Evolutionary conservation across 2,113 vertebrate genomes (phyloP).

Genomic region (Lipophrys pholis): DNA sequence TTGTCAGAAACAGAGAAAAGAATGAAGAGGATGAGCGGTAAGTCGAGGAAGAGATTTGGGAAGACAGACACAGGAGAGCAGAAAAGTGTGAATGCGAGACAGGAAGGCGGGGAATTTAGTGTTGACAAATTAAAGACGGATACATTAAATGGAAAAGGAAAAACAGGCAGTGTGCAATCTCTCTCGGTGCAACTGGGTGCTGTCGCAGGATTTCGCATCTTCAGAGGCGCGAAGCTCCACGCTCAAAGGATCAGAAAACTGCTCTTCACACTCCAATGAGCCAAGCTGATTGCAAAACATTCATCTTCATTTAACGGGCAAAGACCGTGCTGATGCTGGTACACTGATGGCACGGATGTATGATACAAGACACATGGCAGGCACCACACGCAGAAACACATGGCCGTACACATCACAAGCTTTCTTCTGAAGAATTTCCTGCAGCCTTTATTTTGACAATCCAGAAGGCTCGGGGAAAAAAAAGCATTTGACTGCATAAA

Average conservation of each 20-base stretch:
- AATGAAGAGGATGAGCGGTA: constrained; percentile 12
- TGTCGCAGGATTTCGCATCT: constrained; percentile 45
- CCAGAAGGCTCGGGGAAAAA: constrained; percentile 1
- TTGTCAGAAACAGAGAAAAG: constrained; percentile 7
- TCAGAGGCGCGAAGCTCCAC: constrained; percentile 46
- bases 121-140: constrained; percentile 34
- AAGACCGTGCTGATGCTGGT: constrained; percentile 45
- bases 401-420: not conserved
- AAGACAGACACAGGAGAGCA: not conserved
- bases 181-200: constrained; percentile 8
- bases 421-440: not conserved
- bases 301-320: constrained; percentile 77
- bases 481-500: constrained; percentile 24
- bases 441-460: not conserved
- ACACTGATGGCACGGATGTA: too few relatives aligned
- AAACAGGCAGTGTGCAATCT: not conserved
- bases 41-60: not conserved
- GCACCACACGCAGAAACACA: not conserved
- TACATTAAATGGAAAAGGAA: constrained; percentile 1
- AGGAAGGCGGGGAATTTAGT: constrained; percentile 21
- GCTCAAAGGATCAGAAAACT: constrained; percentile 53
- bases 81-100: constrained; percentile 17
- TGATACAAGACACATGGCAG: constrained; percentile 1
- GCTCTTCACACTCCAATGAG: constrained; percentile 65
- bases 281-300: constrained; percentile 69